Evolutionary conservation across 2,797 vertebrate species (phyloP), one percentile per base, ranked within the genome.

Genomic region (Hoplostethus mediterraneus): DNA sequence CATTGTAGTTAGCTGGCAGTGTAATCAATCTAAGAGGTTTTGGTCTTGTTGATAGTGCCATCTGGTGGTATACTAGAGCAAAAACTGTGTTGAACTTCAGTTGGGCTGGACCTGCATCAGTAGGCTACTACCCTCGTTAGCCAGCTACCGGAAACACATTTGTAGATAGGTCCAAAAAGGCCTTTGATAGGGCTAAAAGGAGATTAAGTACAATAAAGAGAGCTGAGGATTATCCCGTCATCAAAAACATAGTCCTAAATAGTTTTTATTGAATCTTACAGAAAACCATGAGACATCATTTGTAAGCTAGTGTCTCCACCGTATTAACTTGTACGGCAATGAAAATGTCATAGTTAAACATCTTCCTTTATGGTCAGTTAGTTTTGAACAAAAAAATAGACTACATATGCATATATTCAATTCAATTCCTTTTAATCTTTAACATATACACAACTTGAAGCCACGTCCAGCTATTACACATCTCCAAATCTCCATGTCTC

Each of bases 41-140:
- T 33, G 8, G 45, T 17, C 1, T 17, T 31, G 0, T 51, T 62
- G 9, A 13, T 73, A 40, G 33, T 42, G 78, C 48, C 76, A 79
- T 74, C 81, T 79, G 5, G 57, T 82, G 80, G 80, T 45, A 3
- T 0, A 53, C 6, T 53, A 33, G 5, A 54, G 7, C 2, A 70
- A 28, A 45, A 16, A 63, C 49, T 17, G 8, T 6, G 44, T 12
- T 55, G 38, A 69, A 47, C 13, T 30, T 5, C 6, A 48, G 3
- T 55, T 11, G 6, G 11, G 5, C 16, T 48, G 1, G 28, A 28
- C 28, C 28, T 28, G 28, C 28, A 28, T 28, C 28, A 28, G 28
- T 28, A 16, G 36, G 4, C 14, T 13, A 30, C 3, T n/a, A 25
- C 17, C 33, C 1, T 44, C 53, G 12, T 53, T 59, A 64, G 30